These are phyloP conservation scores for Motacilla alba DNA, from an alignment of 2,113 vertebrate genomes.

Conservation along the genomic window DNA sequence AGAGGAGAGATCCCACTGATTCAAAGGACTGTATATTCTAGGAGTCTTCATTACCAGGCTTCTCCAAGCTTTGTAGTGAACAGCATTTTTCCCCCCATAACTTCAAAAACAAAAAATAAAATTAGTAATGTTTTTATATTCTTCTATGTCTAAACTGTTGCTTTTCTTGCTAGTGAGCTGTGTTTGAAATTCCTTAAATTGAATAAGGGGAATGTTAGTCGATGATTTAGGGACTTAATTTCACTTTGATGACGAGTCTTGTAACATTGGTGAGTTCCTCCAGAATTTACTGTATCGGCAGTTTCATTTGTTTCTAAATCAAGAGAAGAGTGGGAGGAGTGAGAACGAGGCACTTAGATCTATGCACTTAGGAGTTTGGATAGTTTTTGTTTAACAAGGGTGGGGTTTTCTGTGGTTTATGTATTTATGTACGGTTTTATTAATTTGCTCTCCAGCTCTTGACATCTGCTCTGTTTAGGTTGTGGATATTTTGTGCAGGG, in stretches of 20 bases:
- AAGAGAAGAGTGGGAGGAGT: not conserved
- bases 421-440: conserved; percentile 20
- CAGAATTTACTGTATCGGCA: not conserved
- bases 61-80: not conserved
- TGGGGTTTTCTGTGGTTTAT: conserved; percentile 9
- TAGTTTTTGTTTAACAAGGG: conserved; percentile 22
- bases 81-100: fast-evolving
- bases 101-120: not conserved
- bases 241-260: not conserved
- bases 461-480: not conserved
- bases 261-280: not conserved
- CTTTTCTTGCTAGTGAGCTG: not conserved
- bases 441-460: not conserved
- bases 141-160: not conserved
- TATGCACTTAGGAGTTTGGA: not conserved
- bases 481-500: not conserved
- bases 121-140: not conserved
- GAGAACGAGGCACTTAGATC: not conserved
- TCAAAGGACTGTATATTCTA: not conserved
- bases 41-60: not conserved
- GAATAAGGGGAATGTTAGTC: not conserved
- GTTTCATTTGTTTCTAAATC: conserved; percentile 15
- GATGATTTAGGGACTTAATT: not conserved
- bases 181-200: not conserved
- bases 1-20: not conserved